A percentile compares a stretch with the other conserved stretches of the same genome.
Evolutionary conservation across 1,140 invertebrate species (phyloP).

Genomic region (Mesaphorura yosii): DNA sequence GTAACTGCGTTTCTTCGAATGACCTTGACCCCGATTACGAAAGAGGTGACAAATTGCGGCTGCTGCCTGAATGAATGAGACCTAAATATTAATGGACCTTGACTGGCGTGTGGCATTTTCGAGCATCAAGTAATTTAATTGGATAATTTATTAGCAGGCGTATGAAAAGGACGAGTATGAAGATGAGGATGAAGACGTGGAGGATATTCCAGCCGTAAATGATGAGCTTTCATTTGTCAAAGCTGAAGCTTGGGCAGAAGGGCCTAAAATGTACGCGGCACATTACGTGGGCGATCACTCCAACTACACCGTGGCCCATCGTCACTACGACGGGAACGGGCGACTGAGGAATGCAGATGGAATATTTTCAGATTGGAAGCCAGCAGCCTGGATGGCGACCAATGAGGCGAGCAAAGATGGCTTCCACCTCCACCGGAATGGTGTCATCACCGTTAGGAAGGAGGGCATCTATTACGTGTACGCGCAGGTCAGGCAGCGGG

Average conservation of each 20-base stretch:
- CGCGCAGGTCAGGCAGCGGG: conserved; percentile 41
- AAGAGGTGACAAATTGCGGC: too few species aligned
- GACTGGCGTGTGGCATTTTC: too few species aligned
- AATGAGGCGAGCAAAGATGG: conserved; percentile 23
- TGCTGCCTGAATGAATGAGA: too few species aligned
- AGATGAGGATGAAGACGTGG: too few species aligned
- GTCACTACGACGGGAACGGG: conserved; percentile 39
- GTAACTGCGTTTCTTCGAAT: too few species aligned
- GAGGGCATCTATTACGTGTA: conserved; percentile 53
- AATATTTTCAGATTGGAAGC: conserved; percentile 42
- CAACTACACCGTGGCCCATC: conserved; percentile 24
- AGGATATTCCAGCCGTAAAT: too few species aligned
- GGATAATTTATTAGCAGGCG: too few species aligned
- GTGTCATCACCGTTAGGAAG: conserved; percentile 44
- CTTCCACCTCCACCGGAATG: conserved; percentile 37
- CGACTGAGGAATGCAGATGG: conserved; percentile 39
- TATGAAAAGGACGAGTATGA: too few species aligned
- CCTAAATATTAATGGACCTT: too few species aligned
- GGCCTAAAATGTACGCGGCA: conserved; percentile 19
- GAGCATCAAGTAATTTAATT: too few species aligned
- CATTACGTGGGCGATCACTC: conserved; percentile 26
- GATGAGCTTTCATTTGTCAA: conserved; percentile 27
- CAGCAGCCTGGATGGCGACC: conserved; percentile 40
- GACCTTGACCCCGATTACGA: too few species aligned
- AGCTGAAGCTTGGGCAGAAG: conserved; percentile 30